Percentiles rank a stretch among this genome's conserved stretches.
These are phyloP conservation scores for Ameiurus melas DNA, from an alignment of 2,113 vertebrate genomes.

Conservation along the genomic window DNA sequence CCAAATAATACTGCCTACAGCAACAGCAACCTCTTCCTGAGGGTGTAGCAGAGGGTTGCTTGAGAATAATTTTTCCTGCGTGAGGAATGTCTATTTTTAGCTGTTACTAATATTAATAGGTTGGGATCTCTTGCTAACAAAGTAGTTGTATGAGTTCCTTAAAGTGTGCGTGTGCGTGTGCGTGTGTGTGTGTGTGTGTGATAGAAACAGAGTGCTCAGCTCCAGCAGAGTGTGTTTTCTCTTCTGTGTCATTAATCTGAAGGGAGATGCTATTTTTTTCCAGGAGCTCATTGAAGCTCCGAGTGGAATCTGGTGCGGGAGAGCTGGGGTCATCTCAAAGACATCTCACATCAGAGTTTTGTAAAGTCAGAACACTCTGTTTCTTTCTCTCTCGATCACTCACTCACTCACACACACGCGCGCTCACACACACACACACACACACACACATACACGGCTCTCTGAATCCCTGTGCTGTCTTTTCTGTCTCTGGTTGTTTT, in stretches of 20 bases:
- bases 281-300: slow-evolving; percentile 42
- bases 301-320: slow-evolving; percentile 45
- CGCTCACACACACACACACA: neutral
- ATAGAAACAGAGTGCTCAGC: neutral
- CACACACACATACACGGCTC: neutral
- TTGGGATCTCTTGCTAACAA: slow-evolving; percentile 20
- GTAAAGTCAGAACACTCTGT: slow-evolving; percentile 33
- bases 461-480: slow-evolving; percentile 24
- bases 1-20: neutral
- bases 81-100: neutral
- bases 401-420: neutral
- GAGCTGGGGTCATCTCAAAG: slow-evolving; percentile 40
- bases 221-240: slow-evolving; percentile 21
- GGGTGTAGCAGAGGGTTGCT: neutral
- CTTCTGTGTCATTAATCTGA: slow-evolving; percentile 53
- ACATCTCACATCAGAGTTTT: slow-evolving; percentile 42
- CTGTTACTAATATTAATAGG: slow-evolving; percentile 19
- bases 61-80: neutral
- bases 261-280: slow-evolving; percentile 53
- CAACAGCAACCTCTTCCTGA: neutral
- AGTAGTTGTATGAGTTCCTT: neutral
- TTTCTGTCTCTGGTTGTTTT: slow-evolving; percentile 40
- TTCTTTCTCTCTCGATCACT: neutral
- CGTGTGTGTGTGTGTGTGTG: slow-evolving; percentile 15
- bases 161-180: slow-evolving; percentile 14